Base-by-base conservation (phyloP, 92 coral and sea anemone genomes). In the Montipora capitata region DNA sequence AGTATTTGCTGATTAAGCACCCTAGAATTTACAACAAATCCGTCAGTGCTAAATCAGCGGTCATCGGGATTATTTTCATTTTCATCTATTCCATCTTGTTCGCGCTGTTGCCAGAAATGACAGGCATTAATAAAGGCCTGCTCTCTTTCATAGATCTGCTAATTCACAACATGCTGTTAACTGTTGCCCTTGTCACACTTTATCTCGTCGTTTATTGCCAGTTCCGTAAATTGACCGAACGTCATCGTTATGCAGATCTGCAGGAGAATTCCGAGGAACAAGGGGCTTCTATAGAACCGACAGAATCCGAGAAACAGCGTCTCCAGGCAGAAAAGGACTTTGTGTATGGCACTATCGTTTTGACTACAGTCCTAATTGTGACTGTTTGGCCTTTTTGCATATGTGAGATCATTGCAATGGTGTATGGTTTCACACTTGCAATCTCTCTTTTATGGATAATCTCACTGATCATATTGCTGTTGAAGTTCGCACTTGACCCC, bases 401-500 rank as follows among this genome's bases (percentile, higher is more conserved):
- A 35, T 48, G 92, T 2, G 42, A 91, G 58, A 81, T 58, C 40
- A 40, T 91, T 18, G 78, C 72, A 63, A 38, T 83, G 51, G 73
- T 74, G n/a, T 35, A 71, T 17, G 64, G 65, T 8, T 10, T 16
- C 8, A 6, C 61, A 2, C 17, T 16, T n/a, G 10, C 13, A 3
- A 78, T 74, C 6, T 90, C 48, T 16, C 72, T 85, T 65, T 92
- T 94, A 42, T 69, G 74, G 56, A 70, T 87, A 16, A 68, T 93
- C 9, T 16, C 93, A 0, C 66, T 63, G 12, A 8, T 94, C 79
- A 45, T 95, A 41, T 43, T 95, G 57, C 77, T 76, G 75, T 77
- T 85, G 74, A 95, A 95, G 39, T 95, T 95, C 45, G 78, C 92
- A 5, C 56, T 93, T 85, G 98, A 95, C 48, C 98, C 98, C 0